Evolutionary conservation across 2,797 vertebrate genomes (phyloP).

Genomic region (Diplodus sargus): DNA sequence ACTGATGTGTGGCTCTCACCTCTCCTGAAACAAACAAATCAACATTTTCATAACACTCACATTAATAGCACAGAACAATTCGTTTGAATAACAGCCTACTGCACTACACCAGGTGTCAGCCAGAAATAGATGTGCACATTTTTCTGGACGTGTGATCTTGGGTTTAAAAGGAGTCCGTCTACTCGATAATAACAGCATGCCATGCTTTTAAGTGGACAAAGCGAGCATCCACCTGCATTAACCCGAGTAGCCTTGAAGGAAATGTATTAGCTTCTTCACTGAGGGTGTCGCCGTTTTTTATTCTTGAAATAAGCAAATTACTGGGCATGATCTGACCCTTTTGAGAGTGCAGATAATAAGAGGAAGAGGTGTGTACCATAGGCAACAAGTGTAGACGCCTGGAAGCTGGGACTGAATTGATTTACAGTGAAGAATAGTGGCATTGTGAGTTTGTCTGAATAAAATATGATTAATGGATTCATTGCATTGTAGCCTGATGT

Average conservation of each 20-base stretch:
- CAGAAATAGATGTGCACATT: slow-evolving; percentile 16
- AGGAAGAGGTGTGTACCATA: neutral
- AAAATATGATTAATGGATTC: neutral
- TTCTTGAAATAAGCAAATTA: slow-evolving; percentile 33
- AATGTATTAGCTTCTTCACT: slow-evolving; percentile 29
- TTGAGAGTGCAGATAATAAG: slow-evolving; percentile 9
- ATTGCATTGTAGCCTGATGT: neutral
- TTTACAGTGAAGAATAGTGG: neutral
- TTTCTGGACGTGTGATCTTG: slow-evolving; percentile 34
- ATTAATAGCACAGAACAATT: neutral
- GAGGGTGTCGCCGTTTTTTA: slow-evolving; percentile 41
- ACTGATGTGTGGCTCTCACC: neutral
- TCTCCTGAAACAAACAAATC: slow-evolving; percentile 36
- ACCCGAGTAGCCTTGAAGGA: slow-evolving; percentile 37
- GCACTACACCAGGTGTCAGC: slow-evolving; percentile 19
- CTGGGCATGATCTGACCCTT: slow-evolving; percentile 8
- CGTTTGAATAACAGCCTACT: slow-evolving; percentile 14
- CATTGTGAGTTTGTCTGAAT: neutral
- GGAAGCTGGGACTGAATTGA: neutral
- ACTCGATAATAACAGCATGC: slow-evolving; percentile 40
- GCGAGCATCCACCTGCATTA: slow-evolving; percentile 55
- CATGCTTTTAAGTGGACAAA: slow-evolving; percentile 40
- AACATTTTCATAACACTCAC: neutral
- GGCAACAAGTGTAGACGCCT: neutral
- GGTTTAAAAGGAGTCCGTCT: slow-evolving; percentile 38